Evolutionary conservation across 2,888 invertebrate genomes (phyloP).

Genomic region (Congeria kusceri): DNA sequence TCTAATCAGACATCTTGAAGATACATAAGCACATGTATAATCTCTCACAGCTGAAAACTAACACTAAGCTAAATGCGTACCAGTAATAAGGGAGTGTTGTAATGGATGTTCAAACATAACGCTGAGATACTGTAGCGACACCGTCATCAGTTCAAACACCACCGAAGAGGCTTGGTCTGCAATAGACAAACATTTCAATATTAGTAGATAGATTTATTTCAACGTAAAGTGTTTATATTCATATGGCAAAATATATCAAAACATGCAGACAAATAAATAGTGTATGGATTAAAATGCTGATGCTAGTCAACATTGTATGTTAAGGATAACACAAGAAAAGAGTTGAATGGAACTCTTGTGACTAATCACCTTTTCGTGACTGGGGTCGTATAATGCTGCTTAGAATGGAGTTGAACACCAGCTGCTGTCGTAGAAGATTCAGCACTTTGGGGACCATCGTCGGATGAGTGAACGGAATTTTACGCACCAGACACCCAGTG

Average conservation of each 20-base stretch:
- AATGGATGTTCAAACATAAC: slow-evolving; percentile 96
- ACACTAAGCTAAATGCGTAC: slow-evolving; percentile 68
- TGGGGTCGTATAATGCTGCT: slow-evolving; percentile 94
- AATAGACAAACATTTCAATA: slow-evolving; percentile 23
- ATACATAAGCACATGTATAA: too few relatives aligned
- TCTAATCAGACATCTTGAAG: too few relatives aligned
- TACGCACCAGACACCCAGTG: slow-evolving; percentile 91
- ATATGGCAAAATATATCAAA: too few relatives aligned
- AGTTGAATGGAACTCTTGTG: too few relatives aligned
- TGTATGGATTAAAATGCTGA: too few relatives aligned
- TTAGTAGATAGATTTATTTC: neutral
- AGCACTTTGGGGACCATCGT: slow-evolving; percentile 95
- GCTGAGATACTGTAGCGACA: slow-evolving; percentile 95
- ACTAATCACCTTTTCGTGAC: slow-evolving; percentile 91
- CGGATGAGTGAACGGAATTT: slow-evolving; percentile 97
- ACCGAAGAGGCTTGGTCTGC: slow-evolving; percentile 86
- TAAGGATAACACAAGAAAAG: too few relatives aligned
- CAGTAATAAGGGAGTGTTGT: slow-evolving; percentile 96
- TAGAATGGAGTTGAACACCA: slow-evolving; percentile 95
- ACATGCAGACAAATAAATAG: too few relatives aligned
- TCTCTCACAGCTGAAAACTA: too few relatives aligned
- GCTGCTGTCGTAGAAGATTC: slow-evolving; percentile 93
- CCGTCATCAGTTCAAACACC: slow-evolving; percentile 96
- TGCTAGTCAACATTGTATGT: too few relatives aligned
- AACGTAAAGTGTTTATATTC: too few relatives aligned